Base-by-base conservation (phyloP, 2,113 vertebrate genomes). In the Etia nguti region DNA sequence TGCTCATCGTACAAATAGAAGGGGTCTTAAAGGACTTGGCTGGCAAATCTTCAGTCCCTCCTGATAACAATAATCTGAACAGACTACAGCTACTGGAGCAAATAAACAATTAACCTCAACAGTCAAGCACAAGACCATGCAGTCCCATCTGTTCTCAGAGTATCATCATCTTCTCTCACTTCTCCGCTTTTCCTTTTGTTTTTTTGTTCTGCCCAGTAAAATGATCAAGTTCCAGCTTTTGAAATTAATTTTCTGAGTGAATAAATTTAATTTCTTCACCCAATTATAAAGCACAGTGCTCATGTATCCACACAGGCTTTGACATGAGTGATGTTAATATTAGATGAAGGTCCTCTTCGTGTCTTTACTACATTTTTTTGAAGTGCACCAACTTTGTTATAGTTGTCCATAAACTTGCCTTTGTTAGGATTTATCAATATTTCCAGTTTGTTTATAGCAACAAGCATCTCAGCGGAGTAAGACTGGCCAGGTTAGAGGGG, bases 81-180 rank as follows among this genome's bases (percentile, higher is more conserved):
- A 92, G 94, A 92, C 89, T 84, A 82, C 38, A 70, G 88, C 89
- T 86, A 90, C 90, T 92, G 90, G 90, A 93, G 91, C 89, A 95
- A 94, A 95, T 93, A 94, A 95, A 94, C 94, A 94, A 95, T 95
- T 95, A 95, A 95, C 93, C 93, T 95, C 89, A 16, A 87, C 79
- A 93, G 82, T 89, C 91, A 86, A 86, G 89, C 89, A 90, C 81
- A 83, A 86, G 80, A 87, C 57, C 20, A 26, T 82, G 52, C 56
- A 73, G 81, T 87, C 81, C 92, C 86, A 95, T 95, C 88, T 95
- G 91, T 89, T 95, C 89, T 87, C 81, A 77, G 43, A 85, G 84
- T 82, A 82, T 83, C 92, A 90, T 89, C 86, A 85, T 92, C 68
- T 38, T 41, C 20, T 62, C 77, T 88, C 86, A 77, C 80, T 79